Evolutionary conservation across 2,888 invertebrate genomes (phyloP), one percentile per base, ranked within the genome.

Genomic region (Dicyrtoma fusca): DNA sequence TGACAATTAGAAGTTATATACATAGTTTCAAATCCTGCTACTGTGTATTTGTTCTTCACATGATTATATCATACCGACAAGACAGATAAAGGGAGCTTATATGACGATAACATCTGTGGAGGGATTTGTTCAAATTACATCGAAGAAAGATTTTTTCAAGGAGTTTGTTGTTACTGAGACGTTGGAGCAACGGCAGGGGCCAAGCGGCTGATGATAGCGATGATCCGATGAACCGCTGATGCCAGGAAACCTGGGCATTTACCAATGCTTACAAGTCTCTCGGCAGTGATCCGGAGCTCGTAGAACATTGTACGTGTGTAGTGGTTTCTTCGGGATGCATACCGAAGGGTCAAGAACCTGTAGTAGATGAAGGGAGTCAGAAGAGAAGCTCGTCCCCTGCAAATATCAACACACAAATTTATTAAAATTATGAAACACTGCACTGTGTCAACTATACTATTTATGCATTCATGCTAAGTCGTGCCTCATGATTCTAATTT

Each of bases 351-450:
- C 82, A 99, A 86, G 86, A 99, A 99, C 84, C 97, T 94, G 85
- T 97, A 98, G 87, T 98, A 99, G 82, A 97, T 89, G 85, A 99
- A 92, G 57, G 97, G 97, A 14, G 96, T 92, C 82, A 98, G 86
- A 73, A 98, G 86, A 34, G 92, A 93, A 82, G 92, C 92, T 84
- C 91, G 89, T 34, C 97, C 97, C 84, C 97, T 97, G 86, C 76
- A 76, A 79, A 68, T 72, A 74, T 49, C 14, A 70, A 79, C 69
- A 71, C 49, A 61, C 13, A 1, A 23, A 53, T 21, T 53, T 53
- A 19, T 19, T 19, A 19, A 21, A 19, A 64, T n/a, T n/a, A n/a
- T n/a, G n/a, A n/a, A n/a, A n/a, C n/a, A n/a, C n/a, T n/a, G n/a
- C n/a, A n/a, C n/a, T n/a, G n/a, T n/a, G n/a, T n/a, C n/a, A n/a